These are phyloP conservation scores for Lasioglossum calceatum DNA, from an alignment of 2,888 invertebrate species.

Conservation along the genomic window DNA sequence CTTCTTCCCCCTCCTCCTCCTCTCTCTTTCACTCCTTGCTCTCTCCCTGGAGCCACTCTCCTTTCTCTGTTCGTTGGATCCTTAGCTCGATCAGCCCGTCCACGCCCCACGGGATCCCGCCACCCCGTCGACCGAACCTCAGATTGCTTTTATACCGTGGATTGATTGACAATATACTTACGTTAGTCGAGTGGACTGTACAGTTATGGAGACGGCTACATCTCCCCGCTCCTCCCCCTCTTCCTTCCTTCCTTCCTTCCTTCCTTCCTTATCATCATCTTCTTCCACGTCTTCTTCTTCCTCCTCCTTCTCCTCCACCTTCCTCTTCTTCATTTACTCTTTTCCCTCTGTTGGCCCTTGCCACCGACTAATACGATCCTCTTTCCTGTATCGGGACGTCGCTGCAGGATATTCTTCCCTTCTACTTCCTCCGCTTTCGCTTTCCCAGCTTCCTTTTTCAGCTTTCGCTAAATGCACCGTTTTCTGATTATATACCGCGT, in stretches of 20 bases:
- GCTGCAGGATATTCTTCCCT: conserved; percentile 54
- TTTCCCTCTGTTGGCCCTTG: conserved; percentile 20
- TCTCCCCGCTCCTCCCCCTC: conserved; percentile 31
- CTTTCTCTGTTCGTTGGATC: conserved; percentile 58
- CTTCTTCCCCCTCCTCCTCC: conserved; percentile 9
- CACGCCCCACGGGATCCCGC: conserved; percentile 80
- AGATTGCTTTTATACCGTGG: conserved; percentile 84
- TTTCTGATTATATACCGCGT: conserved; percentile 32
- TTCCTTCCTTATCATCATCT: conserved; percentile 19
- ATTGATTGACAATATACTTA: conserved; percentile 84
- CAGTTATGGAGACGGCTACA: conserved; percentile 77
- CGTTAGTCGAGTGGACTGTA: conserved; percentile 80
- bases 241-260: background rate
- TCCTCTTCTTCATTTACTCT: background rate
- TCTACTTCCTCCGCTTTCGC: conserved; percentile 14
- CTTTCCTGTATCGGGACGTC: conserved; percentile 50
- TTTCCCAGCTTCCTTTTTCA: conserved; percentile 20
- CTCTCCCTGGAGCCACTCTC: conserved; percentile 52
- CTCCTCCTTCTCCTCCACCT: background rate
- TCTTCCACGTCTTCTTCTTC: background rate
- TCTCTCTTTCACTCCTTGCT: conserved; percentile 12
- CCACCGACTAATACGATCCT: conserved; percentile 55
- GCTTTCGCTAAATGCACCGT: conserved; percentile 36
- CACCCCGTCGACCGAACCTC: conserved; percentile 82
- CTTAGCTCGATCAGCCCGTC: conserved; percentile 59